These are phyloP conservation scores for Azorinus chamasolen DNA, from an alignment of 2,888 invertebrate species.

Conservation along the genomic window DNA sequence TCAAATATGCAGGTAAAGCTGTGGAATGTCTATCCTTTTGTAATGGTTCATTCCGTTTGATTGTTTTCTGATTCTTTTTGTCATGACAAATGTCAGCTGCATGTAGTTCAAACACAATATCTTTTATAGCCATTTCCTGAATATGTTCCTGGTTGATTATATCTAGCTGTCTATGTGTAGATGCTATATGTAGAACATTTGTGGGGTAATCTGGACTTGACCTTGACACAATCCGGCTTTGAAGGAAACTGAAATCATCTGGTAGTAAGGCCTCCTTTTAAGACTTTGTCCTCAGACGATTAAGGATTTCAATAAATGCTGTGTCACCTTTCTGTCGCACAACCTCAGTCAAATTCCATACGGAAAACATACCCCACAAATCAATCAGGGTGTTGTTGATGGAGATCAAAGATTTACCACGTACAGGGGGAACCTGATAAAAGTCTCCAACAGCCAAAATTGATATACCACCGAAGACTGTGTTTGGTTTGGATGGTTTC, in stretches of 20 bases:
- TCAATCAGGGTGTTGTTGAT: too few relatives aligned
- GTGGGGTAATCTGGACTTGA: background rate
- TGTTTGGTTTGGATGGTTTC: background rate
- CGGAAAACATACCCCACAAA: too few relatives aligned
- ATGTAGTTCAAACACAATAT: conserved; percentile 12
- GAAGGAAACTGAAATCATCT: conserved; percentile 21
- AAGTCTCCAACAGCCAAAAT: conserved; percentile 20
- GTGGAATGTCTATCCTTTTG: conserved; percentile 9
- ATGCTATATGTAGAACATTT: conserved; percentile 20
- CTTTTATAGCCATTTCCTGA: conserved; percentile 5
- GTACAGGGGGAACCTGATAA: conserved; percentile 20
- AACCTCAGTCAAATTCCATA: conserved; percentile 1
- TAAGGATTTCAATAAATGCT: conserved; percentile 27
- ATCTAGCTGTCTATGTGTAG: conserved; percentile 5
- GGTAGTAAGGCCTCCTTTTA: too few relatives aligned
- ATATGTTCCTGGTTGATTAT: conserved; percentile 19
- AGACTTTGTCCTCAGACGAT: conserved; percentile 13
- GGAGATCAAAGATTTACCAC: too few relatives aligned
- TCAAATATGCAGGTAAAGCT: too few relatives aligned
- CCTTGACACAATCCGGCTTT: conserved; percentile 13
- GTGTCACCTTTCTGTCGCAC: conserved; percentile 30
- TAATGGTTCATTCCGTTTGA: conserved; percentile 17
- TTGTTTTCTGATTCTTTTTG: conserved; percentile 5
- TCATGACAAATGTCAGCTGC: conserved; percentile 5
- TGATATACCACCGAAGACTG: conserved; percentile 15